Conservation (phyloP, 23 tunicate species). For the Aplidium turbinatum region DNA sequence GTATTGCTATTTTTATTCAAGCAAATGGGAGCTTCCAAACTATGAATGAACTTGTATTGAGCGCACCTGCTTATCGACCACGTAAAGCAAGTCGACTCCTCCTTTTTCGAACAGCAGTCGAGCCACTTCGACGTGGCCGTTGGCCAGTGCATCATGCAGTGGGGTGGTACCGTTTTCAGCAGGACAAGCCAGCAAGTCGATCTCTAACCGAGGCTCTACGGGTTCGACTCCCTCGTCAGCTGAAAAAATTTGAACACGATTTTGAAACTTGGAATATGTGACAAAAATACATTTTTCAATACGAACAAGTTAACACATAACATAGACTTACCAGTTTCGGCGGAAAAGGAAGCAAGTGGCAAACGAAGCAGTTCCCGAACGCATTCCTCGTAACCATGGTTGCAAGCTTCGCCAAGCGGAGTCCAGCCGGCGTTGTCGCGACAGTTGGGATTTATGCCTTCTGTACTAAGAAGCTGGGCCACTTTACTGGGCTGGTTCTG, state of each 20-base stretch:
- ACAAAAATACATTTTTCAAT: too few species aligned
- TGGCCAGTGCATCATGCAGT: slow-evolving; percentile 69
- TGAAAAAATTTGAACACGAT: background rate
- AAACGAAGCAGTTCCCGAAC: slow-evolving; percentile 56
- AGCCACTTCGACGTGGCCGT: slow-evolving; percentile 62
- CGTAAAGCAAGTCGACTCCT: slow-evolving; percentile 67
- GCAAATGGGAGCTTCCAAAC: background rate
- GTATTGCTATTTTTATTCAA: background rate
- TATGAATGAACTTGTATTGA: background rate
- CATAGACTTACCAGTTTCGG: too few species aligned
- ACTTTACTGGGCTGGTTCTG: slow-evolving; percentile 55
- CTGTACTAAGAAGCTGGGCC: slow-evolving; percentile 28
- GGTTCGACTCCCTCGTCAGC: background rate
- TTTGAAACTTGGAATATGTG: too few species aligned
- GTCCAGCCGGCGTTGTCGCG: slow-evolving; percentile 92
- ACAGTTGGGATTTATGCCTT: slow-evolving; percentile 71
- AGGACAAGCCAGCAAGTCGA: slow-evolving; percentile 81
- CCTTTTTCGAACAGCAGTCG: slow-evolving; percentile 71
- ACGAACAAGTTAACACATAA: too few species aligned
- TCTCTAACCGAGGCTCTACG: slow-evolving; percentile 25
- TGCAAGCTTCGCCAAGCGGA: slow-evolving; percentile 86
- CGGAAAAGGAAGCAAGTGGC: too few species aligned
- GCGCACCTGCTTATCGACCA: slow-evolving; percentile 45
- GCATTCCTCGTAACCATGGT: slow-evolving; percentile 68
- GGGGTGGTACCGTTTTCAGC: slow-evolving; percentile 83